Base-by-base conservation (phyloP, 1,140 invertebrate species). In the Apis laboriosa region DNA sequence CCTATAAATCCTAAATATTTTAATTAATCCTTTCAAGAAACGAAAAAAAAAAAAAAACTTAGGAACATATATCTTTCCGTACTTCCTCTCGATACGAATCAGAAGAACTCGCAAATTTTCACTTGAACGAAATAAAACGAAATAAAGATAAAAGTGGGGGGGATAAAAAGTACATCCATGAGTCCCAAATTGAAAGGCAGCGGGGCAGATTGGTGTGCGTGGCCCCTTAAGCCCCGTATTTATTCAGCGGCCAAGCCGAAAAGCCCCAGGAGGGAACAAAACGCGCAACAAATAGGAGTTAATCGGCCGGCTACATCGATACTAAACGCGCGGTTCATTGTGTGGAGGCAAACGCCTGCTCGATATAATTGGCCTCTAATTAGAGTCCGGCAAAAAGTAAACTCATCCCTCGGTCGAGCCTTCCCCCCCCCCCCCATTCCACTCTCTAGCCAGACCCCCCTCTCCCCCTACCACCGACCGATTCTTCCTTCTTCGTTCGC, bases 341-440 rank as follows among this genome's bases (percentile, higher is more conserved):
- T 91, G 90, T 90, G 89, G 86, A 88, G 85, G 85, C 86, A 89
- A 91, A 91, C 90, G 90, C 90, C 90, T 91, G 90, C 88, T 90
- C 90, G 86, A 91, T 91, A 91, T 91, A 91, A 91, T 91, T 91
- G 90, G 90, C 88, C 90, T 89, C 89, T 91, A 91, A 91, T 91
- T 91, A 91, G 88, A 90, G 83, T 77, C 89, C 80, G 85, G 77
- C 86, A 90, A 91, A 91, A 91, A 91, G 88, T 88, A 90, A 90
- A 91, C 88, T 90, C 89, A 90, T 90, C 90, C 77, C 83, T 81
- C 76, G 58, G 21, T n/a, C 55, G 19, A 51, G 34, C 19, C 66
- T 63, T 34, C 55, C 34, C 51, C 66, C 43, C 34, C 28, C 55
- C 34, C 43, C 43, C 43, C 34, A 21, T 53, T 63, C 28, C 13